Percentiles rank a stretch among this genome's conserved stretches.
Evolutionary conservation across 2,113 vertebrate genomes (phyloP).

Genomic region (Pelobates fuscus): DNA sequence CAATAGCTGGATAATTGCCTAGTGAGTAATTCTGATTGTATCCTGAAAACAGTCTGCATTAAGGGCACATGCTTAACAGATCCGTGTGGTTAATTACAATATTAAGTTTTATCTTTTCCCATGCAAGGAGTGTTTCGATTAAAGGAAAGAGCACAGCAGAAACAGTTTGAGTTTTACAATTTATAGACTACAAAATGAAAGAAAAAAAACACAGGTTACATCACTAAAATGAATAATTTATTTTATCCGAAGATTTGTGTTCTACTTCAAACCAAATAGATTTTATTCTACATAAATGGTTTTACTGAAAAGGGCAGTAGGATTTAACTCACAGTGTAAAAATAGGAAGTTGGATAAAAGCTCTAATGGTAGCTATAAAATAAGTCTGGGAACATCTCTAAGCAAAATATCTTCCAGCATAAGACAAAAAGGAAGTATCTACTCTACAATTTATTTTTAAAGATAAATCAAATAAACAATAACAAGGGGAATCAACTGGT

Average conservation of each 20-base stretch:
- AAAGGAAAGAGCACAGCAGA: neutral
- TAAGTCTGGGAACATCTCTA: slow-evolving; percentile 3
- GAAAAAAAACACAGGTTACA: slow-evolving; percentile 19
- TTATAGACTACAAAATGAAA: slow-evolving; percentile 30
- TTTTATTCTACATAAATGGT: slow-evolving; percentile 40
- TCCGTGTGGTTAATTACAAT: neutral
- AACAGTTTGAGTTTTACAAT: slow-evolving; percentile 24
- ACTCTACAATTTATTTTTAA: neutral
- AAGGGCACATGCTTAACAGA: neutral
- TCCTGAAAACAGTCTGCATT: neutral
- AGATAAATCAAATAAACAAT: neutral
- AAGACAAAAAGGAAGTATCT: neutral
- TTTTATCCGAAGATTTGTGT: slow-evolving; percentile 30
- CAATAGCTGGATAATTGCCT: slow-evolving; percentile 14
- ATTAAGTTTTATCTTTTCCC: neutral
- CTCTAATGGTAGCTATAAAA: slow-evolving; percentile 32
- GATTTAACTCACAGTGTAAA: slow-evolving; percentile 25
- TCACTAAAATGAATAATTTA: slow-evolving; percentile 42
- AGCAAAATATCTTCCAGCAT: slow-evolving; percentile 11
- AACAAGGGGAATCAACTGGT: neutral
- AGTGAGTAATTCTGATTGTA: slow-evolving; percentile 21
- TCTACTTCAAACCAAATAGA: slow-evolving; percentile 29
- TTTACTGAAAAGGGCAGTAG: slow-evolving; percentile 40
- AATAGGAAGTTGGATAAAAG: slow-evolving; percentile 29
- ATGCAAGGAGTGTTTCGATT: slow-evolving; percentile 3